Evolutionary conservation across 2,113 vertebrate species (phyloP).

Genomic region (Perccottus glenii): DNA sequence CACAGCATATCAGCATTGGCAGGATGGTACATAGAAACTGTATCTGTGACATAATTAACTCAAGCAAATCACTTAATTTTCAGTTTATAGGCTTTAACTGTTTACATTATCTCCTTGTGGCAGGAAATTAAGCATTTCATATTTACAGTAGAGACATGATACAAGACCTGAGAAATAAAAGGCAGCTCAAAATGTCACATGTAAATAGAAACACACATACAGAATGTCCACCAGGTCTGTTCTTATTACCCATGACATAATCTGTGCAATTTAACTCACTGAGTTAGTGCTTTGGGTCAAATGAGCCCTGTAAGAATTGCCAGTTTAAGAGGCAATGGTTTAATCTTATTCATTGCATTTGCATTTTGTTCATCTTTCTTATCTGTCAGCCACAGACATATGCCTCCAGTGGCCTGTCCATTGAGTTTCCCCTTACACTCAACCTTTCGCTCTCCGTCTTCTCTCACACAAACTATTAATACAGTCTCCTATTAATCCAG

Average conservation of each 20-base stretch:
- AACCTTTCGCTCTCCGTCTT: constrained; percentile 42
- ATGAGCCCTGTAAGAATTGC: background rate
- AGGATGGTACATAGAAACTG: background rate
- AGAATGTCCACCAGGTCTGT: background rate
- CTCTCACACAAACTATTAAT: constrained; percentile 62
- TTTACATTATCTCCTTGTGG: background rate
- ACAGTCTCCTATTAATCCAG: constrained; percentile 59
- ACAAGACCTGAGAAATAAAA: constrained; percentile 25
- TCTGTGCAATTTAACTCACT: constrained; percentile 3
- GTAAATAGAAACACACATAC: constrained; percentile 38
- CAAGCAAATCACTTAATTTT: too few species aligned
- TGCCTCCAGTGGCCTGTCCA: background rate
- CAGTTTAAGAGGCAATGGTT: background rate
- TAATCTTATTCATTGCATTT: constrained; percentile 11
- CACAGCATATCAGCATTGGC: background rate
- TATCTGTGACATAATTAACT: background rate
- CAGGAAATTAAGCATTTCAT: background rate
- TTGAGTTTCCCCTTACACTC: constrained; percentile 24
- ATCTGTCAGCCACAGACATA: too few species aligned
- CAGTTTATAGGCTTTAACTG: background rate
- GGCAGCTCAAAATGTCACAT: constrained; percentile 15
- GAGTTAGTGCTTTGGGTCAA: background rate
- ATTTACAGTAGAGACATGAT: constrained; percentile 1
- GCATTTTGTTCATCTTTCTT: constrained; percentile 5
- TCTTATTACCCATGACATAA: background rate